Base-by-base conservation (phyloP, 2,113 vertebrate species). In the Takifugu flavidus region DNA sequence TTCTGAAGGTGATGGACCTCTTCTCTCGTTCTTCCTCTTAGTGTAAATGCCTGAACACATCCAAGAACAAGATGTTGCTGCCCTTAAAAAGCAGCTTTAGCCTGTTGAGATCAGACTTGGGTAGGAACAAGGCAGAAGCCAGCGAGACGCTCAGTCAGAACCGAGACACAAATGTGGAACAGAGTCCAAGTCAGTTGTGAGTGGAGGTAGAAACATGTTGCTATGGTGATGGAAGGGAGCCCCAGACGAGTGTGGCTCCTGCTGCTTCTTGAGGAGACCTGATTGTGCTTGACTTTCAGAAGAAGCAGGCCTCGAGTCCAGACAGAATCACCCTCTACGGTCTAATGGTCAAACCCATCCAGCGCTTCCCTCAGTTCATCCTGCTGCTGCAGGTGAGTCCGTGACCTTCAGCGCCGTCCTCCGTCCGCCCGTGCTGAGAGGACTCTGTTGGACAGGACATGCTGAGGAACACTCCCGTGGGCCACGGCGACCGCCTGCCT, bases 1-100 rank as follows among this genome's bases (percentile, higher is more conserved):
- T 97, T 79, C 92, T 98, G 15, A 97, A 96, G 94, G 95, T 96
- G 72, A 29, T n/a, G n/a, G n/a, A n/a, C n/a, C n/a, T n/a, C n/a
- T n/a, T n/a, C n/a, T n/a, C n/a, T n/a, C n/a, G n/a, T n/a, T n/a
- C n/a, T n/a, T n/a, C n/a, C n/a, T n/a, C n/a, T n/a, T n/a, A n/a
- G n/a, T n/a, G n/a, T n/a, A n/a, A n/a, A n/a, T n/a, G n/a, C n/a
- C n/a, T n/a, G n/a, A n/a, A n/a, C n/a, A n/a, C n/a, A n/a, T n/a
- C n/a, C n/a, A n/a, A n/a, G n/a, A n/a, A n/a, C n/a, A n/a, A n/a
- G n/a, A n/a, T n/a, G n/a, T n/a, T n/a, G n/a, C n/a, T n/a, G n/a
- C n/a, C n/a, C n/a, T n/a, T n/a, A n/a, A n/a, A n/a, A n/a, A n/a
- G n/a, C n/a, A n/a, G n/a, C n/a, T n/a, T n/a, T n/a, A n/a, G n/a